phyloP scores from a whole-genome alignment of 1,140 invertebrate genomes.

The Lordiphosa mommai region DNA sequence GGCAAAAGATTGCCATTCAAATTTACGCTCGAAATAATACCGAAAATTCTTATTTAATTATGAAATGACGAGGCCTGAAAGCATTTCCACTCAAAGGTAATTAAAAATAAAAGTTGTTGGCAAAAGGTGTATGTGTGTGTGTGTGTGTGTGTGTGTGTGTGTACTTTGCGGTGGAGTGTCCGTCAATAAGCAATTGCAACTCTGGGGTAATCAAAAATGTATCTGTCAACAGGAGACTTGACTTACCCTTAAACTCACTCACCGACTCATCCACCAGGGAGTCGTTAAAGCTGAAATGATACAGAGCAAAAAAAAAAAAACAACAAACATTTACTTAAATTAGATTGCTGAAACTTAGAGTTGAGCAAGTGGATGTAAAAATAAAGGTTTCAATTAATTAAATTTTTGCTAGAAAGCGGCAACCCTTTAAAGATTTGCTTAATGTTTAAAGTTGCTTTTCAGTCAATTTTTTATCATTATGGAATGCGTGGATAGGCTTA shows the following conservation, averaged over 20 bases:
- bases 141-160: too few relatives aligned
- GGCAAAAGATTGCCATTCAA: constrained; percentile 42
- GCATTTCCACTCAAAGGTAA: constrained; percentile 27
- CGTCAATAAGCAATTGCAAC: constrained; percentile 40
- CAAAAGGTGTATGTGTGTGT: too few relatives aligned
- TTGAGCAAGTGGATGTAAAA: background rate
- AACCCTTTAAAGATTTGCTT: too few relatives aligned
- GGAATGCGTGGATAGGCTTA: too few relatives aligned
- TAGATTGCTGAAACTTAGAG: constrained; percentile 35
- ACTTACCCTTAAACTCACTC: constrained; percentile 47
- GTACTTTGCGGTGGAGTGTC: background rate
- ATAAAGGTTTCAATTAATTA: too few relatives aligned
- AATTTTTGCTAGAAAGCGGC: too few relatives aligned
- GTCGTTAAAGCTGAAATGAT: constrained; percentile 68
- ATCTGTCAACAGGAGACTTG: constrained; percentile 29
- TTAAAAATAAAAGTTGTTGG: constrained; percentile 51
- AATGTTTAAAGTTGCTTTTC: too few relatives aligned
- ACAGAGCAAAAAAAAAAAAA: constrained; percentile 22
- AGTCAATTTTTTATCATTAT: too few relatives aligned
- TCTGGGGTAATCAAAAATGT: constrained; percentile 62
- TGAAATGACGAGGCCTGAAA: constrained; percentile 38
- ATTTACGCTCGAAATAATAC: constrained; percentile 68
- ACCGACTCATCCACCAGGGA: constrained; percentile 21
- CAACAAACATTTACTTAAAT: constrained; percentile 63
- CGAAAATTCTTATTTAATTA: constrained; percentile 74